Percentiles rank a stretch among this genome's conserved stretches.
Evolutionary conservation across 2,797 vertebrate genomes (phyloP).

Genomic region (Crossoptilon crossoptilon): DNA sequence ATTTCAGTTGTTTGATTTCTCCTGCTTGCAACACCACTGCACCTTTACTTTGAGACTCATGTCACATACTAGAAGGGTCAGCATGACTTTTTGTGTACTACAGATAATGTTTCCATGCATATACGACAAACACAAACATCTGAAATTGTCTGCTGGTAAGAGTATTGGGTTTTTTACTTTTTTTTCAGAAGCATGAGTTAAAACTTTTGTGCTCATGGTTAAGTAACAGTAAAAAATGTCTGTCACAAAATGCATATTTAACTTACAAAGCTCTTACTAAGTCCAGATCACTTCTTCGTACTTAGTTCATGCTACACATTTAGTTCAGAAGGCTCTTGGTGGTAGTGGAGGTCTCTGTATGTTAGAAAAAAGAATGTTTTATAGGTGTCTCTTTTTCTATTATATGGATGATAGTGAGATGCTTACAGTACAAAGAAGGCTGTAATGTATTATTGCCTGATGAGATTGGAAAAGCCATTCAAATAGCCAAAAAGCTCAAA

Average conservation of each 20-base stretch:
- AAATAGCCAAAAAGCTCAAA: not conserved
- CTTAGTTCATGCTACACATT: not conserved
- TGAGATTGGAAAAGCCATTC: not conserved
- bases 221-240: not conserved
- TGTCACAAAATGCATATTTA: not conserved
- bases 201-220: not conserved
- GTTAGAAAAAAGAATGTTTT: not conserved
- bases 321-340: not conserved
- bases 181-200: not conserved
- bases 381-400: not conserved
- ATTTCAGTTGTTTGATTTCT: not conserved
- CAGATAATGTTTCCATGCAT: not conserved
- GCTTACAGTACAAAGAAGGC: not conserved
- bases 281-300: not conserved
- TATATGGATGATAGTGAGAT: not conserved
- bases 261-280: not conserved
- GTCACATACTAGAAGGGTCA: not conserved
- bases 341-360: not conserved
- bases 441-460: not conserved
- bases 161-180: not conserved
- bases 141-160: not conserved
- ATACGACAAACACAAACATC: accelerated
- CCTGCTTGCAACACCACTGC: not conserved
- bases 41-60: not conserved
- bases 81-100: not conserved